Conservation (phyloP, 2,113 vertebrate genomes). For the Phyllostomus discolor region DNA sequence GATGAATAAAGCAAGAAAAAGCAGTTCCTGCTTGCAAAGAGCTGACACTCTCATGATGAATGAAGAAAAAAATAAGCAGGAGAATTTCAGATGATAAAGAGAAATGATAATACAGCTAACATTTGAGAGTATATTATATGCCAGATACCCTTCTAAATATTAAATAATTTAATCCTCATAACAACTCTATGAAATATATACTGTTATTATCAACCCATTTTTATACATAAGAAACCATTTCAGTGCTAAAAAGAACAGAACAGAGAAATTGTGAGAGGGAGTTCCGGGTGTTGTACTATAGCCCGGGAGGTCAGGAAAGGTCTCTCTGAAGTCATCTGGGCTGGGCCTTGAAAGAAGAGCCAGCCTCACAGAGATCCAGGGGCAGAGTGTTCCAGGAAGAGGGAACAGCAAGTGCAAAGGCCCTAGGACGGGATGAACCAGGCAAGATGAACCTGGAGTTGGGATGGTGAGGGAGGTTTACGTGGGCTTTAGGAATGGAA, state of each 20-base stretch:
- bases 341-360: neutral
- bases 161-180: neutral
- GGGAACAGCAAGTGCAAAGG: neutral
- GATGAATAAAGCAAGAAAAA: neutral
- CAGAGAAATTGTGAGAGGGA: neutral
- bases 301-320: neutral
- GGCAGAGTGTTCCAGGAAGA: neutral
- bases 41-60: neutral
- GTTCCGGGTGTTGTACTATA: neutral
- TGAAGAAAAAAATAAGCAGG: neutral
- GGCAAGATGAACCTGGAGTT: neutral
- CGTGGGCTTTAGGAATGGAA: neutral
- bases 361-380: neutral
- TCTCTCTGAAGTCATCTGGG: neutral
- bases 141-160: neutral
- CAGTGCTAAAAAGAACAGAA: neutral
- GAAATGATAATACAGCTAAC: neutral
- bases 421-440: neutral
- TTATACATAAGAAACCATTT: neutral
- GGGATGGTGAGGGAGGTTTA: accelerated
- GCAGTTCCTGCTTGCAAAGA: neutral
- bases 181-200: neutral
- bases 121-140: neutral
- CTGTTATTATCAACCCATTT: neutral
- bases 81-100: neutral